Evolutionary conservation across 1,140 invertebrate genomes (phyloP).

Genomic region (Drosophila baimaii): DNA sequence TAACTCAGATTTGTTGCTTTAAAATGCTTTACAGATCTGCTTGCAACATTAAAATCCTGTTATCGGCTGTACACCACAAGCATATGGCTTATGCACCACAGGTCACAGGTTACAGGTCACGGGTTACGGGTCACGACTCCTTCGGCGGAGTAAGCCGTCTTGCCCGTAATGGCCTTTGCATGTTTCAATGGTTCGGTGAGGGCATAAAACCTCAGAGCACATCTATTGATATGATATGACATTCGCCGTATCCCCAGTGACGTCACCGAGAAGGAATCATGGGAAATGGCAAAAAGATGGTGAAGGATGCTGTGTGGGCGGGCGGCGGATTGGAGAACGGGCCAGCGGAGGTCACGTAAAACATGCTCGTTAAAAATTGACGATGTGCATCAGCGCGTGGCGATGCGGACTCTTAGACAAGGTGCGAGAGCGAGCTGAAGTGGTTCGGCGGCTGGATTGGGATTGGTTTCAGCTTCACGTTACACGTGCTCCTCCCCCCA

Average conservation of each 20-base stretch:
- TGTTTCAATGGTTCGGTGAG: neutral
- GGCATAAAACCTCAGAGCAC: constrained; percentile 29
- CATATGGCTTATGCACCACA: constrained; percentile 13
- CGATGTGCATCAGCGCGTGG: constrained; percentile 77
- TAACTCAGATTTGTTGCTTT: neutral
- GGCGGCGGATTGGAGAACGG: neutral
- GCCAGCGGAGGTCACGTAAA: constrained; percentile 61
- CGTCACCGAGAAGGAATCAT: constrained; percentile 48
- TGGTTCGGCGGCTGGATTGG: neutral
- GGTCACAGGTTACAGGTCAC: constrained; percentile 7
- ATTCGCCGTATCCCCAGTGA: constrained; percentile 47
- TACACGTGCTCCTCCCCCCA: constrained; percentile 2
- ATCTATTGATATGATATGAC: constrained; percentile 45
- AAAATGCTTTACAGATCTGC: neutral
- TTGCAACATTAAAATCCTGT: neutral
- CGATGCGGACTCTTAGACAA: constrained; percentile 56
- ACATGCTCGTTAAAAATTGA: constrained; percentile 79
- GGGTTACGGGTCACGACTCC: constrained; percentile 8
- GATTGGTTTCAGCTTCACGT: constrained; percentile 5
- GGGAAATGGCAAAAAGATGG: neutral
- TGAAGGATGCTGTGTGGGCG: neutral
- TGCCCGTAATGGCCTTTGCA: constrained; percentile 8
- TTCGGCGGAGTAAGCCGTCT: neutral
- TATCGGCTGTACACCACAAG: neutral
- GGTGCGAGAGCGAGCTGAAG: constrained; percentile 21